Evolutionary conservation across 1,140 invertebrate species (phyloP), one percentile per base, ranked within the genome.

Genomic region (Brachystomella parvula): DNA sequence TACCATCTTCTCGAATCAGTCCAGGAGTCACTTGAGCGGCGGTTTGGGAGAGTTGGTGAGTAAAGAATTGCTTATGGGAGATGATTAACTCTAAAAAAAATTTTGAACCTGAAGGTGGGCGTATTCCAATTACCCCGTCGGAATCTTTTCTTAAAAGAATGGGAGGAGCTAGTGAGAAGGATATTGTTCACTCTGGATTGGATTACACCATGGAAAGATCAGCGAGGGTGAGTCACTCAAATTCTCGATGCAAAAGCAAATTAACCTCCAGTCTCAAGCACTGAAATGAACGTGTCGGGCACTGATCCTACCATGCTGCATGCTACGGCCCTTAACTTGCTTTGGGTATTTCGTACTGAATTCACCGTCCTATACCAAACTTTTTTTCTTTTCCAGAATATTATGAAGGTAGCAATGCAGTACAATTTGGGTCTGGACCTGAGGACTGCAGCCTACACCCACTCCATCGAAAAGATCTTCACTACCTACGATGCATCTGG

Each of bases 181-280:
- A 99, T 76, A 99, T 99, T 77, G 97, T 99, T 3, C 96, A 99
- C 82, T 99, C 96, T 71, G 96, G 68, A 6, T 83, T 99, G 56
- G 96, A 97, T 78, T 98, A 98, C 78, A 97, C 96, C 32, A 99
- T 99, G 96, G 95, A 98, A 81, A 83, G 96, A 78, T 96, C 96
- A 39, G 85, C 77, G 39, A 74, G 62, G 35, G 67, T 68, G 26
- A 67, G 66, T 63, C 39, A 17, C 12, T 26, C 2, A 33, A 44
- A 29, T 63, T 29, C 28, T 24, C 17, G 12, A 30, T 31, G 26
- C 17, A 33, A 60, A 28, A 30, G 6, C 58, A 28, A 6, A 17
- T 3, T 24, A 12, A 30, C 6, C 15, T 3, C 6, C 32, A 12
- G 32, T 28, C 32, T 15, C 12, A 33, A 12, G 12, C n/a, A n/a